phyloP scores from a whole-genome alignment of 2,113 vertebrate genomes.

The Xyliphius kryptos region DNA sequence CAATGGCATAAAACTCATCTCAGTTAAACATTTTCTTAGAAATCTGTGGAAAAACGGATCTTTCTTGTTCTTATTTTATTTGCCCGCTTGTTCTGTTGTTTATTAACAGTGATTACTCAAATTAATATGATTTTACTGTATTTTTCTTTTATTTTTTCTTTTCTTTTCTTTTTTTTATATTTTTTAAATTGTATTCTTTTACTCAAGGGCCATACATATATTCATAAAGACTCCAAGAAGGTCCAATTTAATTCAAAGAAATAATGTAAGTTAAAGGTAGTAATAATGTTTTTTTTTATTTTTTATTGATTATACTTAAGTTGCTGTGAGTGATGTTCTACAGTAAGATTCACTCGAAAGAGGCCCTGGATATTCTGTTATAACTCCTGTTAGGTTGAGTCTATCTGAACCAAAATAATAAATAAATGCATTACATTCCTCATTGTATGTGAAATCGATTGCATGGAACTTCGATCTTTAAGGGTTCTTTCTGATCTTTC shows the following conservation, averaged over 20 bases:
- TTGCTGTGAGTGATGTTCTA: neutral
- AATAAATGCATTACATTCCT: too few species aligned
- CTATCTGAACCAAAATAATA: too few species aligned
- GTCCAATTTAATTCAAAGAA: conserved; percentile 12
- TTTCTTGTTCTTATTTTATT: neutral
- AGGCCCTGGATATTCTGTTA: too few species aligned
- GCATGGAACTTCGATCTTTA: too few species aligned
- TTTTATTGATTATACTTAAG: neutral
- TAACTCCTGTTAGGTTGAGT: too few species aligned
- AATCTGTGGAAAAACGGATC: neutral
- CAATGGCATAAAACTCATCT: neutral
- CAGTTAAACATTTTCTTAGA: neutral
- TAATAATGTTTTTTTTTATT: too few species aligned
- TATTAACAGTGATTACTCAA: neutral
- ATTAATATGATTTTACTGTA: conserved; percentile 18
- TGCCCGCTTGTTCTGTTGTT: neutral
- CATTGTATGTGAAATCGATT: too few species aligned
- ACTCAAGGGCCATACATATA: conserved; percentile 14
- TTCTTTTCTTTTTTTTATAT: neutral
- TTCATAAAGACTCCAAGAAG: conserved; percentile 1
- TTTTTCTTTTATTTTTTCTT: too few species aligned
- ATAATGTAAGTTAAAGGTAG: neutral
- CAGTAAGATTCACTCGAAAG: too few species aligned
- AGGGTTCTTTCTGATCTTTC: too few species aligned
- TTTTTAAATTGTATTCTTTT: conserved; percentile 7